Base-by-base conservation (phyloP, 2,888 invertebrate species). In the Hetaerina titia region DNA sequence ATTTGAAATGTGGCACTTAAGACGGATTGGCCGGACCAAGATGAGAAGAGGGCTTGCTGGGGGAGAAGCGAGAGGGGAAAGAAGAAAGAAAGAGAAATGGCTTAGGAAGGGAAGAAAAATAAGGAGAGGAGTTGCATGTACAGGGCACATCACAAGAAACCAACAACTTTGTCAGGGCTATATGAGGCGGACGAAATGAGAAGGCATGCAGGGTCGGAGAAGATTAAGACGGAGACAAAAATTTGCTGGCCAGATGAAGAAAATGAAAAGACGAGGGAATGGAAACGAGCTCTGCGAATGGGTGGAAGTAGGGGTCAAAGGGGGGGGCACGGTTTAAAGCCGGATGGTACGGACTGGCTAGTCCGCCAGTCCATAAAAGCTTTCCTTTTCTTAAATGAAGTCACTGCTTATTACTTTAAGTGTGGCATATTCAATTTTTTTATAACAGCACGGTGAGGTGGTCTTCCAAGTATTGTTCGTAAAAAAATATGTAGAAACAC, bases 1-100 rank as follows among this genome's bases (percentile, higher is more conserved):
- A n/a, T 69, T 69, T 69, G 69, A 69, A 69, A 69, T 69, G 69
- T 69, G 69, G 69, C 69, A 69, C 69, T 69, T n/a, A 22, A 69
- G 69, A 69, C 69, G 8, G 69, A 69, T 69, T 22, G 69, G 19
- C 6, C n/a, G 69, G 69, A 69, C 69, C 69, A 69, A 69, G 69
- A 4, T 1, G 56, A 22, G 11, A 17, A 31, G 56, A 88, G 7
- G 45, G 88, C 45, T 56, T 7, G 17, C 7, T 19, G 13, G 13
- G 22, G 31, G 81, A 81, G n/a, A 13, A 81, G 81, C 5, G 11
- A 45, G 45, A 19, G 56, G 88, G 56, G 13, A 88, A 19, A 45
- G 45, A 19, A 45, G 45, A 11, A 31, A 88, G 22, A 7, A 88
- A 88, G 45, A 56, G 88, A 88, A 88, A 31, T 88, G 69, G 45